Evolutionary conservation across 1,140 invertebrate species (phyloP).

Genomic region (Colletes gigas): DNA sequence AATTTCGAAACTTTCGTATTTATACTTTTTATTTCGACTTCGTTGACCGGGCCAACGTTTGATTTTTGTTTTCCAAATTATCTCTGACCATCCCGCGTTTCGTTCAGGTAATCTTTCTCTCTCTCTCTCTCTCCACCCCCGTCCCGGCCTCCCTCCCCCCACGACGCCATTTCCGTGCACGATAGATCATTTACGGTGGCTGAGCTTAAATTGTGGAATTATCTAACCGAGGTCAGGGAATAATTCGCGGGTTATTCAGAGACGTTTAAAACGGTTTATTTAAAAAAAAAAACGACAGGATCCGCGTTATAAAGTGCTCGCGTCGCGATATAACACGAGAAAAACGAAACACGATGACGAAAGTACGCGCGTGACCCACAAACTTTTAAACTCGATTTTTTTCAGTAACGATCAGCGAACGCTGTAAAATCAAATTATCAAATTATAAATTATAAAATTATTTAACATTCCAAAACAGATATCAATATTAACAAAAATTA

Average conservation of each 20-base stretch:
- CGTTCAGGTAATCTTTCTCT: neutral
- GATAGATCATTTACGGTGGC: constrained; percentile 13
- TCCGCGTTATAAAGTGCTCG: neutral
- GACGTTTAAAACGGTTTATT: neutral
- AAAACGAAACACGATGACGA: neutral
- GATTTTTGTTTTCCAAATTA: constrained; percentile 11
- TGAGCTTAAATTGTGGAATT: constrained; percentile 8
- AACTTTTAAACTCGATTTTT: neutral
- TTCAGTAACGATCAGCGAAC: no score
- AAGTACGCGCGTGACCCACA: neutral
- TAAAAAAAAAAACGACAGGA: neutral
- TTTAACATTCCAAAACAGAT: no score
- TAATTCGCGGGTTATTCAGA: neutral
- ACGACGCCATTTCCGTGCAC: neutral
- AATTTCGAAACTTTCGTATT: no score
- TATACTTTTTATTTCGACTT: no score
- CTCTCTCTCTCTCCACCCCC: neutral
- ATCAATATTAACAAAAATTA: no score
- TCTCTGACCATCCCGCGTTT: constrained; percentile 3
- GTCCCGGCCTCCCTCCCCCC: neutral
- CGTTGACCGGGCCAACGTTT: neutral
- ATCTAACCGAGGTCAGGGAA: neutral
- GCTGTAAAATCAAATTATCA: no score
- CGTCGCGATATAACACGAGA: neutral
- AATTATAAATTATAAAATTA: no score